Conservation (phyloP, 2,113 vertebrate genomes). For the Lepisosteus oculatus region DNA sequence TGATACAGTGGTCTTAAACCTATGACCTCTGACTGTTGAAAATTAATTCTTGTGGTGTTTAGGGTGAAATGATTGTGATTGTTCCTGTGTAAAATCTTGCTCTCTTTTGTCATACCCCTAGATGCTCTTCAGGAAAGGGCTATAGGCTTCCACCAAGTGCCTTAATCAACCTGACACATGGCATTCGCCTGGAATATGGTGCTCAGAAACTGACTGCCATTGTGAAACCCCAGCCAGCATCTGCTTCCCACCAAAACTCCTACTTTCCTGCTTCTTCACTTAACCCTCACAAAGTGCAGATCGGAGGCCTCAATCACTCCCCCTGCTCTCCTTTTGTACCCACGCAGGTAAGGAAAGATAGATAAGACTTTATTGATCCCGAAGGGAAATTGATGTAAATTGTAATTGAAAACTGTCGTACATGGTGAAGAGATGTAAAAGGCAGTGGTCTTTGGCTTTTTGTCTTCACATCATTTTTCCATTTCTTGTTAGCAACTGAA, state of each 20-base stretch:
- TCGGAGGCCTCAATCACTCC: slow-evolving; percentile 84
- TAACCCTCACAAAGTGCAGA: slow-evolving; percentile 59
- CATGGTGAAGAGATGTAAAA: too few species aligned
- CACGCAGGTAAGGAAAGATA: slow-evolving; percentile 67
- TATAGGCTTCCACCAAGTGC: slow-evolving; percentile 92
- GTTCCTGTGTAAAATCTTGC: too few species aligned
- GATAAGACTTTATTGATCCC: too few species aligned
- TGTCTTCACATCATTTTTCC: too few species aligned
- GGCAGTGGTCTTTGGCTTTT: too few species aligned
- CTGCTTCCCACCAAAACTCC: slow-evolving; percentile 44
- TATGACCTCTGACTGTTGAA: not conserved
- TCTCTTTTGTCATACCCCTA: slow-evolving; percentile 35
- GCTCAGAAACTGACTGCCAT: slow-evolving; percentile 85
- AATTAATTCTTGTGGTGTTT: too few species aligned
- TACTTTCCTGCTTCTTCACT: slow-evolving; percentile 40
- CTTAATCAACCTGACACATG: slow-evolving; percentile 91
- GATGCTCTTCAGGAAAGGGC: slow-evolving; percentile 75
- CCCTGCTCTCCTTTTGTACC: slow-evolving; percentile 87
- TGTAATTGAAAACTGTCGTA: too few species aligned
- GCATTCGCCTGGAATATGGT: slow-evolving; percentile 76
- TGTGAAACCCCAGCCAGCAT: slow-evolving; percentile 86
- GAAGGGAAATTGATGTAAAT: too few species aligned
- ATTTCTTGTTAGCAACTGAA: slow-evolving; percentile 60
- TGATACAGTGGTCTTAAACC: not conserved
- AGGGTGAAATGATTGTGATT: too few species aligned